Evolutionary conservation across 2,888 invertebrate genomes (phyloP).

Genomic region (Sinopyrophorus schimmeli): DNA sequence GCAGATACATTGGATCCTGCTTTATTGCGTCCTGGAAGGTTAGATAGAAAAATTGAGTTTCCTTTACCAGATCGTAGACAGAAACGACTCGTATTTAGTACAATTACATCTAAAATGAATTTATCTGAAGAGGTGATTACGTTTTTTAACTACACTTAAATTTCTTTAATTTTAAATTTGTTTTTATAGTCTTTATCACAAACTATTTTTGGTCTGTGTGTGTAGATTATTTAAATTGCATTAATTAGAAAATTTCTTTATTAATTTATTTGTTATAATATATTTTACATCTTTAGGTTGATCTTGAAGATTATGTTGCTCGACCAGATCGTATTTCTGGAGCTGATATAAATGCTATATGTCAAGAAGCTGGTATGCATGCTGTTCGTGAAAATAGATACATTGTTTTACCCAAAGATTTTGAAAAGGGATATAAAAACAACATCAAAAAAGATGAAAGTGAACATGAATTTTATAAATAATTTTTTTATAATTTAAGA

Average conservation of each 20-base stretch:
- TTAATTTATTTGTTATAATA: background rate
- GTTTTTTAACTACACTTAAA: too few relatives aligned
- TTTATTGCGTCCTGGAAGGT: conserved; percentile 88
- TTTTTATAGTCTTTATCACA: too few relatives aligned
- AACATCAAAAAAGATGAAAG: conserved; percentile 99
- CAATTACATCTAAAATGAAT: conserved; percentile 97
- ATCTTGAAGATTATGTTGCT: conserved; percentile 98
- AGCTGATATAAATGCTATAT: conserved; percentile 99
- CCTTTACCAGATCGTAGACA: conserved; percentile 90
- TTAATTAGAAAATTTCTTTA: background rate
- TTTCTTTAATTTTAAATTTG: too few relatives aligned
- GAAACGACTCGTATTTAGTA: conserved; percentile 96
- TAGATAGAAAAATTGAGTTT: conserved; percentile 99
- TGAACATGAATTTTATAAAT: conserved; percentile 99
- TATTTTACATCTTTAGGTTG: conserved; percentile 71
- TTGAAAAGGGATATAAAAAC: conserved; percentile 99
- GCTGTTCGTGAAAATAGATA: conserved; percentile 99
- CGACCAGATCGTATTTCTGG: conserved; percentile 98
- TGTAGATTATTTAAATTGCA: too few relatives aligned
- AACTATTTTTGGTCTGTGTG: too few relatives aligned
- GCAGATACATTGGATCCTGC: conserved; percentile 99
- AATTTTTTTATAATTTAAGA: too few relatives aligned
- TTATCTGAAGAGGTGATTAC: conserved; percentile 80
- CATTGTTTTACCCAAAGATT: conserved; percentile 98
- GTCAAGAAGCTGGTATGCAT: conserved; percentile 99